phyloP scores from a whole-genome alignment of 2,113 vertebrate genomes.

The Penelope pileata region DNA sequence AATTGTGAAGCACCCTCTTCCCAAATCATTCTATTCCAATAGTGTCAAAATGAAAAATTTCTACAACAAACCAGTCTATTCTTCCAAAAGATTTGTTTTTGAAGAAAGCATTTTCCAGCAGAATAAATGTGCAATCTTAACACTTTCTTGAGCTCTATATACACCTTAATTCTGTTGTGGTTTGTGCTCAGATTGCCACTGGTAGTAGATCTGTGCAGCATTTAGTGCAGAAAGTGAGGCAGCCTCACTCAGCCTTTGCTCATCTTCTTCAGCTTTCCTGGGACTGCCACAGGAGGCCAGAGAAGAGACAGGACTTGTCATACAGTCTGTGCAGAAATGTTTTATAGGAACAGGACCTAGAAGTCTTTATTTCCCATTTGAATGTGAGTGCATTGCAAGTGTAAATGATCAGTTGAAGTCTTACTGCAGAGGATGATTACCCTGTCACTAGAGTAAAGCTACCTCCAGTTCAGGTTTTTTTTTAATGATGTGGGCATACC shows the following conservation, averaged over 20 bases:
- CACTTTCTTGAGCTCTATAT: neutral
- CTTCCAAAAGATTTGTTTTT: neutral
- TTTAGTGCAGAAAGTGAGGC: too few species aligned
- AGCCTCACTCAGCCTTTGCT: accelerated
- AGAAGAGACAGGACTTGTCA: neutral
- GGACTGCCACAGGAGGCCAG: neutral
- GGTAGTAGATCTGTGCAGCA: accelerated
- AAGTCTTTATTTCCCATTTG: neutral
- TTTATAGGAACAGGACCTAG: neutral
- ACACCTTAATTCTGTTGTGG: accelerated
- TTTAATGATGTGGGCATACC: neutral
- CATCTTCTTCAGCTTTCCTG: neutral
- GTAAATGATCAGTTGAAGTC: neutral
- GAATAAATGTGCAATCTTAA: neutral
- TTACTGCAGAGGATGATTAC: neutral
- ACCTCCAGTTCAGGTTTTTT: neutral
- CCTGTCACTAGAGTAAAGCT: neutral
- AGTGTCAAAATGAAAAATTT: neutral
- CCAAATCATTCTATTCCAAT: neutral
- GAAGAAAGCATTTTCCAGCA: neutral
- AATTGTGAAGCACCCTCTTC: neutral
- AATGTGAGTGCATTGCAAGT: neutral
- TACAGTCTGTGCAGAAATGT: neutral
- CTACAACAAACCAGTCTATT: neutral
- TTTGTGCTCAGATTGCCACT: neutral